Evolutionary conservation across 2,113 vertebrate species (phyloP), one percentile per base, ranked within the genome.

Genomic region (Pygoscelis adeliae): DNA sequence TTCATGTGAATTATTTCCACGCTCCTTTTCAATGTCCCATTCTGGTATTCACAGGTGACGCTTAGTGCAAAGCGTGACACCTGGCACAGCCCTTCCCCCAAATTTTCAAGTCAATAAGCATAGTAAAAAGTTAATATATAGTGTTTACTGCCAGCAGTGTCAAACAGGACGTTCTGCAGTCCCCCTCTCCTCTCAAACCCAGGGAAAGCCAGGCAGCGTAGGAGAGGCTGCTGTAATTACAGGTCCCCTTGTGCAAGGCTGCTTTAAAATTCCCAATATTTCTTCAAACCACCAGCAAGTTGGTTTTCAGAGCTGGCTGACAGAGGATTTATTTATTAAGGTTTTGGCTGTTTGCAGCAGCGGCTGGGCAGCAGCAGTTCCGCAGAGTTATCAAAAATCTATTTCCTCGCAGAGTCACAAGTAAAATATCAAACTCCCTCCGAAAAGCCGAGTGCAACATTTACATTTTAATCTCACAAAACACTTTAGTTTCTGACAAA

Each of bases 381-480:
- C 16, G 10, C 85, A 90, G 91, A 96, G 96, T 97, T 97, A 96
- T 97, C 96, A 97, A 93, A 96, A 97, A 97, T 94, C 96, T 97
- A 97, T 97, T 98, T 97, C 95, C 89, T 95, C 9, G 19, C 58
- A 27, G 66, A 87, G 80, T 58, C 95, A 46, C 86, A 92, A 97
- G 95, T 87, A 77, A 97, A 97, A 94, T 86, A 96, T 72, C 96
- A 97, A 95, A 34, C 83, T 74, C 89, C 61, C 63, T 81, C 89
- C n/a, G 55, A 94, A 96, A 97, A 97, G 90, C 94, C 8, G 17
- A 96, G 93, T 16, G 46, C 89, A 94, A 97, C 97, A 98, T 98
- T 98, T 97, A 96, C 96, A 98, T 98, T 98, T 98, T 97, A 98
- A 97, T 98, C 96, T 97, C 77, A 38, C 66, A 10, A 61, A 93